Evolutionary conservation across 2,888 invertebrate genomes (phyloP), one percentile per base, ranked within the genome.

Genomic region (Zygogramma bicolorata): DNA sequence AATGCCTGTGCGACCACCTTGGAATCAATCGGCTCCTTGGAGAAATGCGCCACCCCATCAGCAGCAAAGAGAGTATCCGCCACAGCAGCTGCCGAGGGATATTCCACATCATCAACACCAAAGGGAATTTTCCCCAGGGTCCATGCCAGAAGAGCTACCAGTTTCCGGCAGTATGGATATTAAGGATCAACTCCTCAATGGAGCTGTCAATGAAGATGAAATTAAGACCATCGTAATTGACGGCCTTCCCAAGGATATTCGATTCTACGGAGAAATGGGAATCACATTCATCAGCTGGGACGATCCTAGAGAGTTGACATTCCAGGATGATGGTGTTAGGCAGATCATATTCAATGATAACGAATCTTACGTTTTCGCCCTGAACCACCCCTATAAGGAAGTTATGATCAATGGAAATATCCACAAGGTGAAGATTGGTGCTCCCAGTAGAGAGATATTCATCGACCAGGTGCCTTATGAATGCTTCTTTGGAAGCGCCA

Each of bases 401-500:
- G 91, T 95, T 8, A 90, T 91, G 65, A 90, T 95, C 27, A 93
- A 93, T 79, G 94, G 94, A 3, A 90, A 91, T 83, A 87, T 91
- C 3, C 94, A 94, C 84, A 91, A 93, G 74, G 93, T 98, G 40
- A 92, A 94, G 79, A 93, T 98, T 78, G 98, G 98, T 15, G 95
- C 95, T 10, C 97, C 97, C 0, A 96, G 97, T 0, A 90, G 97
- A 66, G 98, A 98, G 83, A 88, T 99, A 38, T 95, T 93, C 81
- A 93, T 99, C 60, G 96, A 99, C 84, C 94, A 94, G 7, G 90
- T 93, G 73, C 95, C 95, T 89, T 97, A 93, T 85, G 97, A 97
- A 85, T 95, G 97, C 81, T 95, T 94, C 86, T 99, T 99, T 85
- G 97, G 95, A 34, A 97, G 97, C 0, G 93, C 95, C 58, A 91